phyloP scores from a whole-genome alignment of 2,888 invertebrate genomes.

The Drosophila algonquin region DNA sequence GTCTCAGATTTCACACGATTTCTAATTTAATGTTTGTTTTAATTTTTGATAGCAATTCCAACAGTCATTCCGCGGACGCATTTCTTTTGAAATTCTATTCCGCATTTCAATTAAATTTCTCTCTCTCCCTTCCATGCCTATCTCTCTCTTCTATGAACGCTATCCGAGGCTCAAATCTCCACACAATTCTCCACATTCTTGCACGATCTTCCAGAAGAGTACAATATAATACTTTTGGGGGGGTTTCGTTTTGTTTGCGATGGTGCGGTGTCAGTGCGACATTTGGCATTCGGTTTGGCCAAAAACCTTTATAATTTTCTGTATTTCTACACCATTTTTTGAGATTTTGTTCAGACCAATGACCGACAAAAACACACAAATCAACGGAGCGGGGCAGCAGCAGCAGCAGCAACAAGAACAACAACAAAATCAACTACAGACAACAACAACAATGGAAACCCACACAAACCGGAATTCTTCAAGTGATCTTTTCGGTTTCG shows the following conservation, averaged over 20 bases:
- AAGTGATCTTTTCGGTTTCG: conserved; percentile 68
- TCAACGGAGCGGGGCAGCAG: conserved; percentile 50
- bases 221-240: conserved; percentile 19
- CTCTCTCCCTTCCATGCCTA: conserved; percentile 1
- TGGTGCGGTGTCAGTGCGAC: conserved; percentile 40
- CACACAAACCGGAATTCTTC: conserved; percentile 75
- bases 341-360: conserved; percentile 71
- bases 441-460: conserved; percentile 51
- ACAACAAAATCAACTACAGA: conserved; percentile 34
- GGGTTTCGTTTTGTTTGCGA: not conserved
- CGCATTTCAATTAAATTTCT: conserved; percentile 54
- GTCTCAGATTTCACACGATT: conserved; percentile 68
- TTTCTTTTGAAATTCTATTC: conserved; percentile 44
- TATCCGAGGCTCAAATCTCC: conserved; percentile 1
- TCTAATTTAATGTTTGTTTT: conserved; percentile 58
- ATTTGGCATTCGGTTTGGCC: conserved; percentile 59
- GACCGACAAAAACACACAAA: conserved; percentile 74
- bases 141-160: conserved; percentile 1
- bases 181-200: conserved; percentile 56
- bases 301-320: conserved; percentile 31
- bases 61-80: not conserved
- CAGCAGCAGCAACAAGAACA: conserved; percentile 46
- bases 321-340: conserved; percentile 35
- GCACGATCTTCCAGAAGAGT: conserved; percentile 49
- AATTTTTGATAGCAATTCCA: conserved; percentile 18